These are phyloP conservation scores for Branchipolynoe longqiensis DNA, from an alignment of 2,888 invertebrate genomes.

Conservation along the genomic window DNA sequence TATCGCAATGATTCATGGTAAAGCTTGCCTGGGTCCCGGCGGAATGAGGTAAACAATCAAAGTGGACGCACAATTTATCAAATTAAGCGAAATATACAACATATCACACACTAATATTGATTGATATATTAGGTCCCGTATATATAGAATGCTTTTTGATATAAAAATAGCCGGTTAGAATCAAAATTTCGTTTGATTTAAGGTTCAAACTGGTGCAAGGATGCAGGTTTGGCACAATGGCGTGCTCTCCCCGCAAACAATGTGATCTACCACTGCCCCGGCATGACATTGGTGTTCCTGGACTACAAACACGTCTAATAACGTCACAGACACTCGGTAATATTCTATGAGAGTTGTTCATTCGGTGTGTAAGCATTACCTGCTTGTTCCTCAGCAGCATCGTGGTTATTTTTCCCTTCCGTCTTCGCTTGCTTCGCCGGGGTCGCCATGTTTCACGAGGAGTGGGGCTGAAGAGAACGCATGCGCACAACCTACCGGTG, in stretches of 20 bases:
- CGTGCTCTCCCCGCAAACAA: conserved; percentile 52
- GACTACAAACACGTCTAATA: not conserved
- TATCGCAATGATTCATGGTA: conserved; percentile 46
- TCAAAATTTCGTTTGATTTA: not conserved
- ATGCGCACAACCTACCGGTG: conserved; percentile 60
- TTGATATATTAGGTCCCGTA: not conserved
- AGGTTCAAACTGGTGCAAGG: not conserved
- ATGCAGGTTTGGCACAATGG: conserved; percentile 15
- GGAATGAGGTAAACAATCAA: conserved; percentile 56
- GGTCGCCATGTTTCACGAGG: conserved; percentile 80
- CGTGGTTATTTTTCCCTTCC: conserved; percentile 80
- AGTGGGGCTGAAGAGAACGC: conserved; percentile 67
- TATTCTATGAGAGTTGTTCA: not conserved
- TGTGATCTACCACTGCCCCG: conserved; percentile 1
- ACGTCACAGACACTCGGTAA: not conserved
- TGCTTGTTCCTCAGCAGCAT: conserved; percentile 79
- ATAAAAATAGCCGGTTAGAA: not conserved
- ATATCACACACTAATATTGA: not conserved
- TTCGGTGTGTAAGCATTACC: conserved; percentile 70
- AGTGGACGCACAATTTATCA: conserved; percentile 22
- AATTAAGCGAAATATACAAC: not conserved
- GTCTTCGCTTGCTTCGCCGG: conserved; percentile 79
- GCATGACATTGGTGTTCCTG: conserved; percentile 18
- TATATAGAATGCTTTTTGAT: not conserved
- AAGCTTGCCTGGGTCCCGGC: conserved; percentile 15